Conservation (phyloP, 2,888 invertebrate genomes). For the Thera britannica region DNA sequence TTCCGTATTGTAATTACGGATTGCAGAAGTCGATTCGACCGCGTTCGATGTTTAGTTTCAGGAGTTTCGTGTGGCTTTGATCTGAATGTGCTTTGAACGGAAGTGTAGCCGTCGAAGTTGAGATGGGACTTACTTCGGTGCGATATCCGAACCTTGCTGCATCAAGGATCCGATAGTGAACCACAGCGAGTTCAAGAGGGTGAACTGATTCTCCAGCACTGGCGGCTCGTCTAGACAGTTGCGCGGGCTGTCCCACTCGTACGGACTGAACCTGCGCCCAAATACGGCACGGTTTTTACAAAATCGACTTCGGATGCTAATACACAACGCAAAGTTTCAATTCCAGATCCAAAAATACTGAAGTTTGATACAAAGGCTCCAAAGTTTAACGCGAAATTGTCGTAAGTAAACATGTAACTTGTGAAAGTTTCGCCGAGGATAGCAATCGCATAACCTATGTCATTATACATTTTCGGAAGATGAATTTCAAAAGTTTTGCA, state of each 20-base stretch:
- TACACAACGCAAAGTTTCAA: conserved; percentile 37
- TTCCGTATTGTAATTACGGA: conserved; percentile 62
- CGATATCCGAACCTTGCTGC: conserved; percentile 97
- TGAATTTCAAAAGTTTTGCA: conserved; percentile 39
- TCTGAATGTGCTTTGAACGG: conserved; percentile 43
- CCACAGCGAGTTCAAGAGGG: conserved; percentile 96
- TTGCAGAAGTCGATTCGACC: conserved; percentile 44
- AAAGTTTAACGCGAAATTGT: background rate
- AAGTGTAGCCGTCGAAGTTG: conserved; percentile 66
- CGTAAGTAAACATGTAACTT: conserved; percentile 24
- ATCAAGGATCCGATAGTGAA: conserved; percentile 96
- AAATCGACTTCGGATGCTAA: conserved; percentile 40
- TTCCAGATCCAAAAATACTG: conserved; percentile 28
- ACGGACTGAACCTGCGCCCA: conserved; percentile 93
- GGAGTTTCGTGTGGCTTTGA: conserved; percentile 30
- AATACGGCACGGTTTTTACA: conserved; percentile 68
- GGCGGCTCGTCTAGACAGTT: conserved; percentile 93
- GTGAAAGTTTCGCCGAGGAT: conserved; percentile 16
- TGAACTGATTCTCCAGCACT: conserved; percentile 95
- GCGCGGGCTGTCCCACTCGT: conserved; percentile 96
- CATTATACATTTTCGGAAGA: conserved; percentile 33
- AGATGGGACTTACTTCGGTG: conserved; percentile 91
- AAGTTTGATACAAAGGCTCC: conserved; percentile 1
- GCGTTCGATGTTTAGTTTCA: conserved; percentile 32
- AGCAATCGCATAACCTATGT: conserved; percentile 18